phyloP scores from a whole-genome alignment of 2,888 invertebrate genomes.

The Eubasilissa splendida region DNA sequence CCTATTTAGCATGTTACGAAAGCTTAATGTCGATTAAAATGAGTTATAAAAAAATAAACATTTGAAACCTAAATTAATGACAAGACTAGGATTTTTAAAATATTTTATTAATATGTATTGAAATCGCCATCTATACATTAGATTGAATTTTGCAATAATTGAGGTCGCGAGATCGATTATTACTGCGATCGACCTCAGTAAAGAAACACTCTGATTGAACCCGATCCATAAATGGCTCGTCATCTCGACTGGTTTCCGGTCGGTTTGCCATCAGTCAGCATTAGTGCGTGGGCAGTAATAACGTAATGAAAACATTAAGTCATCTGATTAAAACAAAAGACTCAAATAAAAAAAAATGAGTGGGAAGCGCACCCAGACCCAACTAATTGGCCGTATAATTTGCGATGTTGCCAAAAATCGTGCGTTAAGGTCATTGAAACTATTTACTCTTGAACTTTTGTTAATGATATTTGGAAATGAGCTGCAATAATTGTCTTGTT shows the following conservation, averaged over 20 bases:
- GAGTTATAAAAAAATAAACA: too few relatives aligned
- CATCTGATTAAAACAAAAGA: constrained; percentile 29
- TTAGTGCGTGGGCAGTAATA: constrained; percentile 22
- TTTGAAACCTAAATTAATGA: too few relatives aligned
- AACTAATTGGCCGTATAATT: not conserved
- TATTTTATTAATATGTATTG: too few relatives aligned
- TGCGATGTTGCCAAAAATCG: constrained; percentile 3
- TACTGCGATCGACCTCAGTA: not conserved
- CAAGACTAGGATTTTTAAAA: too few relatives aligned
- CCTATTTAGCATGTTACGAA: too few relatives aligned
- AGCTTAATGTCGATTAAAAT: too few relatives aligned
- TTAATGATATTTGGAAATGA: not conserved
- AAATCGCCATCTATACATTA: not conserved
- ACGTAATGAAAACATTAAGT: constrained; percentile 26
- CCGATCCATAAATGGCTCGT: constrained; percentile 22
- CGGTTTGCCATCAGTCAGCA: not conserved
- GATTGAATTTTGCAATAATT: constrained; percentile 1
- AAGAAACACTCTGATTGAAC: constrained; percentile 15
- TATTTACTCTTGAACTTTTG: constrained; percentile 29
- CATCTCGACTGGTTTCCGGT: constrained; percentile 22
- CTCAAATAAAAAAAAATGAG: constrained; percentile 10
- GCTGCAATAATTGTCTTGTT: not conserved
- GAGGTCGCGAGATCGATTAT: constrained; percentile 10
- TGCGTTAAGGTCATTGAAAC: constrained; percentile 10
- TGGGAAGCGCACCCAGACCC: constrained; percentile 12